Conservation (phyloP, 2,888 invertebrate species). For the Coelopa pilipes region DNA sequence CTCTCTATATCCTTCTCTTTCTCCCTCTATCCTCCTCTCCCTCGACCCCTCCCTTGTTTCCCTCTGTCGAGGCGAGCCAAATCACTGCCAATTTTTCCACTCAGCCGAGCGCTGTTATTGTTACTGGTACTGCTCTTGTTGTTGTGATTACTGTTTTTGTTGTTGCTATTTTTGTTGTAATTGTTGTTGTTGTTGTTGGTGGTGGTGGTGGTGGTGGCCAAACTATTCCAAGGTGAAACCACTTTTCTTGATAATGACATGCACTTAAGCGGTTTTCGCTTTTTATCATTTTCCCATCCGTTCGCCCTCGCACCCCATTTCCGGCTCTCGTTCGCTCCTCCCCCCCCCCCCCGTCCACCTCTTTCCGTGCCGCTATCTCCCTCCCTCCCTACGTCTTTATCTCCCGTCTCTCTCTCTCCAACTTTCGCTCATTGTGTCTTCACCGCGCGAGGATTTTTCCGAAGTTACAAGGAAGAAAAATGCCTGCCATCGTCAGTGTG, state of each 20-base stretch:
- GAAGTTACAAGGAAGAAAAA: background rate
- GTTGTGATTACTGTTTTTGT: background rate
- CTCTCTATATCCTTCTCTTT: too few relatives aligned
- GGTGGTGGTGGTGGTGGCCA: background rate
- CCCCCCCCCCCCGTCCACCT: background rate
- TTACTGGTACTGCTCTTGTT: background rate
- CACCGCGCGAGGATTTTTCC: background rate
- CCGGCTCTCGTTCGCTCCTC: background rate
- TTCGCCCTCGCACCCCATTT: background rate
- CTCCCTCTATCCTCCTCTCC: too few relatives aligned
- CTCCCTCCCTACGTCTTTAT: background rate
- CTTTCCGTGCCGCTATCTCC: background rate
- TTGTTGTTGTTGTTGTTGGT: background rate
- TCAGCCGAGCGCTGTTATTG: background rate
- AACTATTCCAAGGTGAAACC: conserved; percentile 30
- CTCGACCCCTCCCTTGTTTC: background rate
- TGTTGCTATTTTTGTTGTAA: background rate
- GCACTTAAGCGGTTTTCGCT: conserved; percentile 25
- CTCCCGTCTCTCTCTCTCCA: background rate
- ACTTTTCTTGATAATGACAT: conserved; percentile 29
- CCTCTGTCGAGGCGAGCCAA: background rate
- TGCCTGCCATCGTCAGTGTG: background rate
- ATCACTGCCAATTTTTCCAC: conserved; percentile 12
- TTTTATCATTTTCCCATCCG: conserved; percentile 11
- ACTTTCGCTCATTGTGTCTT: background rate